Percentiles rank a stretch among this genome's conserved stretches.
Conservation (phyloP, 2,797 vertebrate species). For the Scarus forsteni region DNA sequence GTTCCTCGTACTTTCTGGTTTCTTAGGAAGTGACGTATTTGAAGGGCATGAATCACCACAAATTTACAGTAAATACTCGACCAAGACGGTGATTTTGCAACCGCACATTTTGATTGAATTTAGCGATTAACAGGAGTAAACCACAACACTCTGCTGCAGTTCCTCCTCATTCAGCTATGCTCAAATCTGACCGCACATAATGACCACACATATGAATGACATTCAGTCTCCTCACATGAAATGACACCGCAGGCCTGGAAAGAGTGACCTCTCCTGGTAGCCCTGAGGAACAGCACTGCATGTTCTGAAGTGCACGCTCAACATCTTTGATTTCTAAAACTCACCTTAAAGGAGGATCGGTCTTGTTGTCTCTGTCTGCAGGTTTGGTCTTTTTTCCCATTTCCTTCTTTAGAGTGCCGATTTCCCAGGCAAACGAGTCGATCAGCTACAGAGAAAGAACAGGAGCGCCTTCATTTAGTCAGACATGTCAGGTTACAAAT, state of each 20-base stretch:
- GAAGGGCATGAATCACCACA: slow-evolving; percentile 11
- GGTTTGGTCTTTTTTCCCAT: slow-evolving; percentile 88
- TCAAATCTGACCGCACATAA: not conserved
- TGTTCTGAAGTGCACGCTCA: not conserved
- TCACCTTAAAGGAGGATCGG: slow-evolving; percentile 72
- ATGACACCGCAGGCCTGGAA: not conserved
- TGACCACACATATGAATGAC: not conserved
- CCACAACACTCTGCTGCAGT: not conserved
- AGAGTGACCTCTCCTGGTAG: slow-evolving; percentile 34
- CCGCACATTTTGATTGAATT: not conserved
- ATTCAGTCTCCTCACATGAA: not conserved
- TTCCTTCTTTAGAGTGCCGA: slow-evolving; percentile 94
- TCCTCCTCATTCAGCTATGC: not conserved
- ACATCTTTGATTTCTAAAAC: slow-evolving; percentile 1
- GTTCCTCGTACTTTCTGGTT: slow-evolving; percentile 11
- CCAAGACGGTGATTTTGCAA: not conserved
- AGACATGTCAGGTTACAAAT: not conserved
- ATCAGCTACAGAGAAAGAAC: slow-evolving; percentile 86
- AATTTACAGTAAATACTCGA: not conserved
- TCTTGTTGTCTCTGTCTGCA: slow-evolving; percentile 78
- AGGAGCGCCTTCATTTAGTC: slow-evolving; percentile 25
- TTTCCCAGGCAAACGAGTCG: slow-evolving; percentile 93
- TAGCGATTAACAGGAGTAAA: not conserved
- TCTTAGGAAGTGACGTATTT: not conserved
- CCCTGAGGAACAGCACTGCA: not conserved